These are phyloP conservation scores for Dicyrtoma fusca DNA, from an alignment of 2,888 invertebrate genomes.

Conservation along the genomic window DNA sequence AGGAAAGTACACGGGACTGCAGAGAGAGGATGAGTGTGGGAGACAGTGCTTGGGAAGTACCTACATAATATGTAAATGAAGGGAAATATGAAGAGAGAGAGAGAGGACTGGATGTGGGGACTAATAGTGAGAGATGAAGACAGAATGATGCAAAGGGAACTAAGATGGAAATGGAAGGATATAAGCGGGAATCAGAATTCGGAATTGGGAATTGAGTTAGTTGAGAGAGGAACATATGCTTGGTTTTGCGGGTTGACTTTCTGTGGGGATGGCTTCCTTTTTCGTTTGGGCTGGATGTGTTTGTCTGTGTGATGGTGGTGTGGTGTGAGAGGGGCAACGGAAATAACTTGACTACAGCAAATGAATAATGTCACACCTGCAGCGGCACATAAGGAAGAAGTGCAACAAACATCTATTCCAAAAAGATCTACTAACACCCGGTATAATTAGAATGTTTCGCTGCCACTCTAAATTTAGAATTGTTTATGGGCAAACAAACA, in stretches of 20 bases:
- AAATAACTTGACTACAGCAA: conserved; percentile 42
- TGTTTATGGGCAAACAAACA: conserved; percentile 50
- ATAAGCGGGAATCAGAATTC: too few species aligned
- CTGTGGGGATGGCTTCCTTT: background rate
- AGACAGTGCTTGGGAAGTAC: too few species aligned
- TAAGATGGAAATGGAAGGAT: background rate
- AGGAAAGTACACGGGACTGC: too few species aligned
- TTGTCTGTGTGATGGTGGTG: background rate
- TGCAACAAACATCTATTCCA: conserved; percentile 32
- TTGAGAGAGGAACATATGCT: background rate
- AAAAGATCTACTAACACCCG: conserved; percentile 22
- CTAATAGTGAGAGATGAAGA: background rate
- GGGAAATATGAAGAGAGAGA: too few species aligned
- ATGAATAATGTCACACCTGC: conserved; percentile 48
- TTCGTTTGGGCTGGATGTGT: background rate
- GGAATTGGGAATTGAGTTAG: background rate
- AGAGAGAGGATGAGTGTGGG: too few species aligned
- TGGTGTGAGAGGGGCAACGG: conserved; percentile 26
- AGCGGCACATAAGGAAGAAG: conserved; percentile 31
- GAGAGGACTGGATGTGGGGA: background rate
- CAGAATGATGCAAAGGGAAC: background rate
- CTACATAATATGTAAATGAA: too few species aligned
- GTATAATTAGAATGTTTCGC: conserved; percentile 39
- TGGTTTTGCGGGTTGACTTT: background rate
- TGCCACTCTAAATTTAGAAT: conserved; percentile 45